Conservation (phyloP, 1,140 invertebrate species). For the Drosophila rufa region DNA sequence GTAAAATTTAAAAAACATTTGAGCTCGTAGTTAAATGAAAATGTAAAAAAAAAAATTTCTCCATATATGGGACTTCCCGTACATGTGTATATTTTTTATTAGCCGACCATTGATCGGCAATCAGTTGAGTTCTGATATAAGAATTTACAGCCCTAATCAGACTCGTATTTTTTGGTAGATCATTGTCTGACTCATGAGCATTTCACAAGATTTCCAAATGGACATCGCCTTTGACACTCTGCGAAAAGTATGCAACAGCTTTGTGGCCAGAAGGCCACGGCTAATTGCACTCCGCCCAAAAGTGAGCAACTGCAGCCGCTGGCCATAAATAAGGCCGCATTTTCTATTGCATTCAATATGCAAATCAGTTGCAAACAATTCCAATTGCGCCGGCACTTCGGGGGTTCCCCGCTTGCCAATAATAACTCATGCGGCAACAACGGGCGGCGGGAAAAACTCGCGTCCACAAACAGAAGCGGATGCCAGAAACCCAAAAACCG, state of each 20-base stretch:
- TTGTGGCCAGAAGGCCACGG: background rate
- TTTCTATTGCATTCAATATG: constrained; percentile 74
- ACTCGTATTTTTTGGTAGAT: background rate
- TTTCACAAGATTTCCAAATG: constrained; percentile 25
- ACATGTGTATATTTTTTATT: background rate
- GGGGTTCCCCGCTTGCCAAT: constrained; percentile 51
- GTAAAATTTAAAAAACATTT: too few species aligned
- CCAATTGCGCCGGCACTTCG: constrained; percentile 36
- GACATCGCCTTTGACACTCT: too few species aligned
- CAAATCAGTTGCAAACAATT: constrained; percentile 64
- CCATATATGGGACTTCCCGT: background rate
- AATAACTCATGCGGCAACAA: constrained; percentile 62
- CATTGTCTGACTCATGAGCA: constrained; percentile 19
- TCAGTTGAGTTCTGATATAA: background rate
- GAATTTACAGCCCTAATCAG: background rate
- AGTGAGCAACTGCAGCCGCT: constrained; percentile 12
- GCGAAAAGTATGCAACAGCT: constrained; percentile 20
- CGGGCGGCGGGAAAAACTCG: constrained; percentile 14
- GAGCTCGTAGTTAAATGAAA: too few species aligned
- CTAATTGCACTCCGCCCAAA: constrained; percentile 13
- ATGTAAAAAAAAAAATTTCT: background rate
- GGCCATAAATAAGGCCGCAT: constrained; percentile 56
- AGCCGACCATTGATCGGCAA: background rate
- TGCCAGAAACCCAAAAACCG: constrained; percentile 29
- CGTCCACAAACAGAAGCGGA: constrained; percentile 26